phyloP scores from a whole-genome alignment of 2,888 invertebrate species.

The Tuta absoluta region DNA sequence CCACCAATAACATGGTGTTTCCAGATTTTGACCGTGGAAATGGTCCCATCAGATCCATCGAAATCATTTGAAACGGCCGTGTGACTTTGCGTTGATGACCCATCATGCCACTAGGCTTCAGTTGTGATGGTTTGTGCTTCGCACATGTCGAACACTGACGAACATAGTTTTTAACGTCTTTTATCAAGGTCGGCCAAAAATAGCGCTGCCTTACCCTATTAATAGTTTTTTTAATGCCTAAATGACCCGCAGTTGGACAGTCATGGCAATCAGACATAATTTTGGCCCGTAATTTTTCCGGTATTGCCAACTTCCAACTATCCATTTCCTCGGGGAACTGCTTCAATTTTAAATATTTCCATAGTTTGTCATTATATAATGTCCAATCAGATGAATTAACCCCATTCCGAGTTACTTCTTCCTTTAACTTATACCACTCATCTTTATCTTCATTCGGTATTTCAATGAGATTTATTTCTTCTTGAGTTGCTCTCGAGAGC shows the following conservation, averaged over 20 bases:
- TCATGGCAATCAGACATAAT: conserved; percentile 28
- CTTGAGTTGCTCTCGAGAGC: conserved; percentile 9
- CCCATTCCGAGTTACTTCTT: neutral
- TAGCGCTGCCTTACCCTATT: conserved; percentile 21
- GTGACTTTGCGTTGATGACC: conserved; percentile 22
- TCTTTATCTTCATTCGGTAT: neutral
- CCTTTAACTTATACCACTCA: conserved; percentile 11
- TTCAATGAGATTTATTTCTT: neutral
- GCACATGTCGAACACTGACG: conserved; percentile 28
- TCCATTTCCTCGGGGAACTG: conserved; percentile 24
- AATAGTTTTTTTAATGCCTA: conserved; percentile 24
- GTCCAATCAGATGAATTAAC: neutral
- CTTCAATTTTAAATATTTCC: conserved; percentile 25
- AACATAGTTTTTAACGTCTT: conserved; percentile 28
- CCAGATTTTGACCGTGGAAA: conserved; percentile 25
- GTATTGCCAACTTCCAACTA: conserved; percentile 29
- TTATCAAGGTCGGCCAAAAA: conserved; percentile 26
- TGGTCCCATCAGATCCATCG: conserved; percentile 30
- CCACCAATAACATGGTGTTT: conserved; percentile 29
- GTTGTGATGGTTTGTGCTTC: conserved; percentile 24
- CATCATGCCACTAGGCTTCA: conserved; percentile 26
- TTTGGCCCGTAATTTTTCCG: conserved; percentile 1
- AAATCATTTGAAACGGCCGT: conserved; percentile 26
- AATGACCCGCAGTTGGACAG: conserved; percentile 22
- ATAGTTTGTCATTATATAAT: conserved; percentile 6